A percentile compares a stretch with the other conserved stretches of the same genome.
These are phyloP conservation scores for Tichodroma muraria DNA, from an alignment of 2,113 vertebrate species.

Conservation along the genomic window DNA sequence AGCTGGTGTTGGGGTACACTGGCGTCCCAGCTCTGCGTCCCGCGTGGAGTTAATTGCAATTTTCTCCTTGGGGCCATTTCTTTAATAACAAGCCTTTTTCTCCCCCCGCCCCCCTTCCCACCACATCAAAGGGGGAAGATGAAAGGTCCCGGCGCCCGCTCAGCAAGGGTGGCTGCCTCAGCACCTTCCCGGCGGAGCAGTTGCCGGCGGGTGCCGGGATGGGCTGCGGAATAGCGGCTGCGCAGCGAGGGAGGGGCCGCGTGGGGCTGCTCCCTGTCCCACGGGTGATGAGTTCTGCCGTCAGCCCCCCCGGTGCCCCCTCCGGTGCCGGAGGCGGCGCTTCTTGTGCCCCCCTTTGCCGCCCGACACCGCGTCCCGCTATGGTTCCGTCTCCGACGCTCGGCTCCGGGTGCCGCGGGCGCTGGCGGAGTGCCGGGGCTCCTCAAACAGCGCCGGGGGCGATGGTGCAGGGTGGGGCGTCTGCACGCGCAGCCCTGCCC, in stretches of 20 bases:
- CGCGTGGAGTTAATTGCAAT: conserved; percentile 1
- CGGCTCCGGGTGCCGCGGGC: not conserved
- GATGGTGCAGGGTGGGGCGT: not conserved
- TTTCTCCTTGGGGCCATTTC: conserved; percentile 21
- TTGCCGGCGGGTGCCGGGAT: not conserved
- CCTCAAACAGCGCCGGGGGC: not conserved
- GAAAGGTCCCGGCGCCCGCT: conserved; percentile 13
- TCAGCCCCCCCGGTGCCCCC: not conserved
- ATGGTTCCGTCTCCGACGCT: too few species aligned
- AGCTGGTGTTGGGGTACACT: not conserved
- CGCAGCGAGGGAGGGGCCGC: not conserved
- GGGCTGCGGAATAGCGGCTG: conserved; percentile 15
- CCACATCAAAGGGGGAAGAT: conserved; percentile 54
- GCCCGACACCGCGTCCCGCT: fast-evolving
- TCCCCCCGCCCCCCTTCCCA: not conserved
- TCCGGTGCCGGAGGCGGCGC: fast-evolving
- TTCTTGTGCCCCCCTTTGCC: not conserved
- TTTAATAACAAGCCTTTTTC: conserved; percentile 37
- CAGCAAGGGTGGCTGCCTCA: conserved; percentile 35
- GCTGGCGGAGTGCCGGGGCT: not conserved
- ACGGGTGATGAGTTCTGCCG: not conserved
- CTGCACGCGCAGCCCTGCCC: not conserved
- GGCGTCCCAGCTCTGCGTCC: not conserved
- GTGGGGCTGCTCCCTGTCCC: not conserved
- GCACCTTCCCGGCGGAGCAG: not conserved